Evolutionary conservation across 2,888 invertebrate genomes (phyloP).

Genomic region (Athalia cordata): DNA sequence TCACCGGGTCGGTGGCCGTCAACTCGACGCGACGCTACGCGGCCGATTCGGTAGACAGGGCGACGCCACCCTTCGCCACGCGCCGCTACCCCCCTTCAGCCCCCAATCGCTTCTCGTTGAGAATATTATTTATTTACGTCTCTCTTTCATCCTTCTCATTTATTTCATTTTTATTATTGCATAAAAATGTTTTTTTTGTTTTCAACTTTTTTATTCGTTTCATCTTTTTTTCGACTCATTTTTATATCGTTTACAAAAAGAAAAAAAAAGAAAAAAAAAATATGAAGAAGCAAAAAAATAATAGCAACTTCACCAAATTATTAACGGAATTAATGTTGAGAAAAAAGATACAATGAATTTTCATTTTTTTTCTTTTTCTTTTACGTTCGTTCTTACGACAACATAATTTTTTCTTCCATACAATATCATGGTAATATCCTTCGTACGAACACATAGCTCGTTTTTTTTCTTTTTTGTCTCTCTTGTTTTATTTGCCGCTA

Average conservation of each 20-base stretch:
- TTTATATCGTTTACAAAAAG: not conserved
- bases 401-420: too few species aligned
- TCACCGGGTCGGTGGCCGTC: constrained; percentile 32
- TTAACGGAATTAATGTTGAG: too few species aligned
- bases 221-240: not conserved
- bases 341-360: too few species aligned
- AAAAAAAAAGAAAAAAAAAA: too few species aligned
- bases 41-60: constrained; percentile 39
- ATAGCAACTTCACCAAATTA: too few species aligned
- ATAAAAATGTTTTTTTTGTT: not conserved
- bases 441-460: too few species aligned
- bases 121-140: not conserved
- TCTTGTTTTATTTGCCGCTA: too few species aligned
- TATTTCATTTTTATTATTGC: not conserved
- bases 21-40: constrained; percentile 33
- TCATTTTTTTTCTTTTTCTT: too few species aligned
- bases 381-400: too few species aligned
- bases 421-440: too few species aligned
- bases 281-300: too few species aligned
- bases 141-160: not conserved
- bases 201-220: not conserved
- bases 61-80: constrained; percentile 35
- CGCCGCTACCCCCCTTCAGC: constrained; percentile 26
- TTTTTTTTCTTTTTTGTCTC: too few species aligned
- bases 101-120: not conserved